These are phyloP conservation scores for Diaphora mendica DNA, from an alignment of 2,888 invertebrate genomes.

Conservation along the genomic window DNA sequence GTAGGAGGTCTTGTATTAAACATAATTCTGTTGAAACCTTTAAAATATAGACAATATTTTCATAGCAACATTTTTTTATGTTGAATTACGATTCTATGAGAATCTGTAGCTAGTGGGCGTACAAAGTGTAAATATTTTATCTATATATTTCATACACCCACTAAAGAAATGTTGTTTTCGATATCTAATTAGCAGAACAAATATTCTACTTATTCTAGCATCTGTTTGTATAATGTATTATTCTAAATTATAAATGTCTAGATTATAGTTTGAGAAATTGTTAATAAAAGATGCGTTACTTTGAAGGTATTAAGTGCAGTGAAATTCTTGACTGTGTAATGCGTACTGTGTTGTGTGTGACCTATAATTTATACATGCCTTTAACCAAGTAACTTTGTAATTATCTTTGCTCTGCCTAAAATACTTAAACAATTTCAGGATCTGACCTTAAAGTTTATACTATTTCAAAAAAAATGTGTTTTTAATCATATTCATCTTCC, in stretches of 20 bases:
- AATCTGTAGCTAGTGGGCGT: conserved; percentile 20
- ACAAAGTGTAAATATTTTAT: conserved; percentile 10
- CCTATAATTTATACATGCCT: neutral
- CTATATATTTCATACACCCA: conserved; percentile 20
- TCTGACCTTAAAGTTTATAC: neutral
- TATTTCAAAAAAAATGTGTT: neutral
- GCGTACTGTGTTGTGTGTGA: too few species aligned
- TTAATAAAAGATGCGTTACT: neutral
- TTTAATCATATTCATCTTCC: too few species aligned
- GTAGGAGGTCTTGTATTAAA: conserved; percentile 30
- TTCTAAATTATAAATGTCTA: neutral
- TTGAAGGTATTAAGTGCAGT: neutral
- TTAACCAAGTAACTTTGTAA: too few species aligned
- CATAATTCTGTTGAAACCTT: conserved; percentile 23
- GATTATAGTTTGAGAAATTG: neutral
- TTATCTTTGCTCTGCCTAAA: too few species aligned
- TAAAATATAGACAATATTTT: conserved; percentile 27
- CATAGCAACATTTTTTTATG: conserved; percentile 23
- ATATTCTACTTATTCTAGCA: neutral
- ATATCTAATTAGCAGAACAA: neutral
- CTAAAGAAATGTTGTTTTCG: conserved; percentile 16
- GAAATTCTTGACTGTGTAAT: too few species aligned
- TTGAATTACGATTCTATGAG: conserved; percentile 11
- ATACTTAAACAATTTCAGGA: neutral
- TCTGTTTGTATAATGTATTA: neutral